A percentile compares a stretch with the other conserved stretches of the same genome.
Evolutionary conservation across 2,888 invertebrate species (phyloP).

Genomic region (Ophion slaviceki): DNA sequence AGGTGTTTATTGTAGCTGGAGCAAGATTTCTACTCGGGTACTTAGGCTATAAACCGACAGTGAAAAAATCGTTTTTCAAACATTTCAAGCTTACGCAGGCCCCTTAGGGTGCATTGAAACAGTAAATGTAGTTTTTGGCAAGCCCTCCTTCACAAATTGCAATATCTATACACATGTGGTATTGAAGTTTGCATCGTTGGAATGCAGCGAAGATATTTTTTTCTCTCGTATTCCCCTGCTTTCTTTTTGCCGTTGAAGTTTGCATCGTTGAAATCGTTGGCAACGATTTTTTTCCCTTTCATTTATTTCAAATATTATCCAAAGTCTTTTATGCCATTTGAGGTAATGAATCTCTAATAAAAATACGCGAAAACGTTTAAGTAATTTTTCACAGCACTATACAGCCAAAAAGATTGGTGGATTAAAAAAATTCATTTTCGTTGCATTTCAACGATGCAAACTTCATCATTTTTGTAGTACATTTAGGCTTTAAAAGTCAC

Average conservation of each 20-base stretch:
- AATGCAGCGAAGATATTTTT: not conserved
- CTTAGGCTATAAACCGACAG: too few relatives aligned
- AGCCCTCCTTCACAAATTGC: slow-evolving; percentile 9
- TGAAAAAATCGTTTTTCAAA: not conserved
- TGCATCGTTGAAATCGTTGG: too few relatives aligned
- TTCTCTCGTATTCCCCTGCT: not conserved
- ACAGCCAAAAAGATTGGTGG: too few relatives aligned
- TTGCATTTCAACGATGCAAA: too few relatives aligned
- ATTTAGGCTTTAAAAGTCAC: too few relatives aligned
- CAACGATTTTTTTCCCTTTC: not conserved
- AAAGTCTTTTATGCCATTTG: not conserved
- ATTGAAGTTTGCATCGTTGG: slow-evolving; percentile 24
- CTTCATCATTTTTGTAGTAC: too few relatives aligned
- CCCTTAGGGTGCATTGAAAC: not conserved
- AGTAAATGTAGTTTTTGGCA: slow-evolving; percentile 16
- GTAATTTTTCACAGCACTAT: too few relatives aligned
- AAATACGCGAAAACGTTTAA: too few relatives aligned
- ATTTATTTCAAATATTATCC: not conserved
- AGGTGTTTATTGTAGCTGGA: too few relatives aligned
- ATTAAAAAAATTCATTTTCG: too few relatives aligned
- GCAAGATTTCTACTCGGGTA: too few relatives aligned
- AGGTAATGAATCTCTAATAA: too few relatives aligned
- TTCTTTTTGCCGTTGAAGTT: not conserved
- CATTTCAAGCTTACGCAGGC: not conserved
- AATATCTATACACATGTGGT: not conserved